These are phyloP conservation scores for Listronotus oregonensis DNA, from an alignment of 1,140 invertebrate genomes.

Conservation along the genomic window DNA sequence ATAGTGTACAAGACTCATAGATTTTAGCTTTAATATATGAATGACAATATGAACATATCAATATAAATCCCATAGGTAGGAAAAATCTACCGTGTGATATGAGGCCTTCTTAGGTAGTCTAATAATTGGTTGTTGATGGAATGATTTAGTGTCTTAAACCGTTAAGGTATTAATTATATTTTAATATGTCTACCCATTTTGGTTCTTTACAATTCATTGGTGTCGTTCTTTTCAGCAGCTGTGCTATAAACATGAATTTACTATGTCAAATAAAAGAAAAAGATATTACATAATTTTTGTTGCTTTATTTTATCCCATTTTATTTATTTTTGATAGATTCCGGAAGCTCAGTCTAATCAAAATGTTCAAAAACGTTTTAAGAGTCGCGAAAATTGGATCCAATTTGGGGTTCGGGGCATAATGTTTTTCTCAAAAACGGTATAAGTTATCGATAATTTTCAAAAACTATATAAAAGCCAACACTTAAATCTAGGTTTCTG, in stretches of 20 bases:
- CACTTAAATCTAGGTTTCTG: too few species aligned
- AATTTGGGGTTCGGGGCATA: too few species aligned
- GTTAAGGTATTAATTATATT: conserved; percentile 38
- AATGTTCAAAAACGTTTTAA: too few species aligned
- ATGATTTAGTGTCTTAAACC: conserved; percentile 53
- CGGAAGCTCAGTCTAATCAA: too few species aligned
- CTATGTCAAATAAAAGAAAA: conserved; percentile 32
- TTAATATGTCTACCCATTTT: conserved; percentile 42
- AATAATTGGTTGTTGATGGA: conserved; percentile 42
- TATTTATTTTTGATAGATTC: too few species aligned
- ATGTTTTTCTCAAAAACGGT: too few species aligned
- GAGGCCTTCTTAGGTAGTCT: conserved; percentile 52
- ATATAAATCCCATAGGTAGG: conserved; percentile 46
- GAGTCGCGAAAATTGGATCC: too few species aligned
- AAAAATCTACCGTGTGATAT: conserved; percentile 52
- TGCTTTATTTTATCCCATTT: too few species aligned
- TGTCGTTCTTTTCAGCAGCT: conserved; percentile 46
- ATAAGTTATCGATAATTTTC: too few species aligned
- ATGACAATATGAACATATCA: conserved; percentile 57
- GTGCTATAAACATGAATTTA: conserved; percentile 47
- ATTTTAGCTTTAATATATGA: conserved; percentile 51
- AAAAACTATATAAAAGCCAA: too few species aligned
- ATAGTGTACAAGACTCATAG: conserved; percentile 36
- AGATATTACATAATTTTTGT: conserved; percentile 21
- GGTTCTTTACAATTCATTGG: conserved; percentile 40